A percentile compares a stretch with the other conserved stretches of the same genome.
Conservation (phyloP, 2,888 invertebrate species). For the Adelphocoris suturalis region DNA sequence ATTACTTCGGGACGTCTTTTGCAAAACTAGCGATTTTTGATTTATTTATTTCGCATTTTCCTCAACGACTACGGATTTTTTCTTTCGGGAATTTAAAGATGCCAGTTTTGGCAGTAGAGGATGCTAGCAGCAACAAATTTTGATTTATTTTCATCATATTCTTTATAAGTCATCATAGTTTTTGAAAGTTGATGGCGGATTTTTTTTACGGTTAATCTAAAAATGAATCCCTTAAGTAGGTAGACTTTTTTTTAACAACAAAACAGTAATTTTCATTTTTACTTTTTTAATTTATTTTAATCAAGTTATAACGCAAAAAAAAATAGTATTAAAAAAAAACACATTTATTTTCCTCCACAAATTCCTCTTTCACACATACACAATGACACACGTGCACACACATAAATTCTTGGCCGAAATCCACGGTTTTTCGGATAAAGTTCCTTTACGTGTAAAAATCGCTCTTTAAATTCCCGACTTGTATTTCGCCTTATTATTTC, state of each 20-base stretch:
- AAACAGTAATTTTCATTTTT: neutral
- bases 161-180: neutral
- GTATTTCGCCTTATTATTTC: neutral
- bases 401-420: neutral
- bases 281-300: neutral
- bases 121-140: constrained; percentile 29
- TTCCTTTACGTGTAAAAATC: constrained; percentile 67
- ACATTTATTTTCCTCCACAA: neutral
- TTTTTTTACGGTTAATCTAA: neutral
- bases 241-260: neutral
- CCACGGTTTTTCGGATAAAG: constrained; percentile 62
- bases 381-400: neutral
- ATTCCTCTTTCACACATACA: neutral
- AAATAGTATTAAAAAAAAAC: neutral
- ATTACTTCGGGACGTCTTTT: constrained; percentile 27
- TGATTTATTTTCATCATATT: neutral
- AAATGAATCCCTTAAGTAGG: neutral
- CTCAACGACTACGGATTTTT: neutral
- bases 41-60: neutral
- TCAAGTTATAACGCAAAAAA: too few relatives aligned
- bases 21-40: neutral
- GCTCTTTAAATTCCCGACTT: constrained; percentile 68
- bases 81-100: constrained; percentile 67
- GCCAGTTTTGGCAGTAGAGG: constrained; percentile 66
- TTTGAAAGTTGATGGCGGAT: neutral